Evolutionary conservation across 2,888 invertebrate genomes (phyloP), one percentile per base, ranked within the genome.

Genomic region (Patella ulyssiponensis): DNA sequence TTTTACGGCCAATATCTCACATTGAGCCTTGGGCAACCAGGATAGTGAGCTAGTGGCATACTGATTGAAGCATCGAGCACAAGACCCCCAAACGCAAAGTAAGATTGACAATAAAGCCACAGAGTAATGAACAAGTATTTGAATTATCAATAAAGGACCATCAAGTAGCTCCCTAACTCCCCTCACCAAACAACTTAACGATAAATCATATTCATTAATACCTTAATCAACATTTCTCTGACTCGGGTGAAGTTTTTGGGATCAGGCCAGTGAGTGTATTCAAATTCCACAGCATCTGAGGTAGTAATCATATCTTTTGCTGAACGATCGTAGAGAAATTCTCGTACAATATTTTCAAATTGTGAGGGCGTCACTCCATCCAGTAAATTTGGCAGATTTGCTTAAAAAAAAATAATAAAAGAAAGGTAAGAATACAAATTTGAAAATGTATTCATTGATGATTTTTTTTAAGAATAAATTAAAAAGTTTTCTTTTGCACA

Each of bases 251-350:
- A 81, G 80, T 92, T 92, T 12, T 86, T 81, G 3, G 90, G 89
- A 73, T 91, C 88, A 7, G 90, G 89, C 92, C 92, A 92, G 85
- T 90, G 90, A 0, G 92, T 91, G 83, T 92, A 92, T 82, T 91
- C 88, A 82, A 91, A 91, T 74, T 87, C 82, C 15, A 91, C 78
- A 14, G 91, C 88, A 72, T 91, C 89, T 33, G 79, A 78, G 2
- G 88, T 87, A 44, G 87, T 84, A 27, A 83, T 81, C 75, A 83
- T 79, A 76, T 88, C 85, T n/a, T 80, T 81, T 3, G 87, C 86
- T 1, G 81, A 82, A 14, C 87, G 79, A 74, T 91, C 86, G 9
- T 80, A 78, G 71, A 91, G 83, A 76, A 90, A 86, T 79, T 90
- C 88, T 11, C 81, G 71, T 5, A 91, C 33, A 75, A 88, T 88